Evolutionary conservation across 1,140 invertebrate species (phyloP), one percentile per base, ranked within the genome.

Genomic region (Cotesia chilonis): DNA sequence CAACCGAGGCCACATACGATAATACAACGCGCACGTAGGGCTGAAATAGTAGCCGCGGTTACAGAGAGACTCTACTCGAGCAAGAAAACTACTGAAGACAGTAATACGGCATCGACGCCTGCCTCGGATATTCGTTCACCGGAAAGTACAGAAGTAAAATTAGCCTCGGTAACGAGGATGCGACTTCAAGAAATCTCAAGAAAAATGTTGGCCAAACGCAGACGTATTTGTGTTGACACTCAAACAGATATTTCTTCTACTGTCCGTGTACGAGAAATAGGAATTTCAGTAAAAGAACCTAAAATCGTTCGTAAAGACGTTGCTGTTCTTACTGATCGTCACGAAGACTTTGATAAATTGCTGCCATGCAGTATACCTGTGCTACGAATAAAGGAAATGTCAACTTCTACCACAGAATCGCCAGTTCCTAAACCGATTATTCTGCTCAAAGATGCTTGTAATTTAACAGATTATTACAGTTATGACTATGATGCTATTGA

Each of bases 21-120:
- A 0, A 81, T 84, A 12, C 83, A 85, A 52, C 76, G 75, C 69
- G 36, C 61, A 0, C 81, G 89, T 71, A 82, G 91, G 77, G 89
- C 91, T 4, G 90, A 92, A 81, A 92, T 92, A 57, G 90, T 92
- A 12, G 91, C 91, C 9, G 91, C 91, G 0, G 92, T 92, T 1
- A 92, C 92, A 0, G 88, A 90, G 77, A 85, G 92, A 72, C 81
- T 92, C n/a, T 92, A 92, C 78, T 87, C 89, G 0, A 89, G 88
- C 73, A 84, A 88, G 37, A 92, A 91, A 78, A 88, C 87, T 63
- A 86, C 87, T 70, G 91, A 92, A 70, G 88, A 88, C 38, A 82
- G 78, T 17, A 84, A 84, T 12, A 82, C 84, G 64, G 87, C 81
- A 63, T 81, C 36, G 82, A 87, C 75, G 68, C 81, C 61, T 63